Base-by-base conservation (phyloP, 2,888 invertebrate genomes). In the Drosophila kambysellisi region DNA sequence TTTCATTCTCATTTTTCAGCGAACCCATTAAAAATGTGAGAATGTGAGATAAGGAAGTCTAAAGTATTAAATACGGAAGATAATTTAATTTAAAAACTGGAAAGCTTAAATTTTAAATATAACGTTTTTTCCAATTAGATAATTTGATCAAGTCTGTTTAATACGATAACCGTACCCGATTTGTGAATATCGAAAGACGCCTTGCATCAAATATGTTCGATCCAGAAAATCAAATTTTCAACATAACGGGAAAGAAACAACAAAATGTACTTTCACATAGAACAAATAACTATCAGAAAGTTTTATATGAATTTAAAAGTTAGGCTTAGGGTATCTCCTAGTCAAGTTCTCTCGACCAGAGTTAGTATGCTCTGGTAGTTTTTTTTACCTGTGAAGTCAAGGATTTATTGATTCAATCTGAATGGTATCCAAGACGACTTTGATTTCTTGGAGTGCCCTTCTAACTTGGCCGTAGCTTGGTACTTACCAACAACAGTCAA, bases 401-500 rank as follows among this genome's bases (percentile, higher is more conserved):
- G 4, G 12, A 25, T 20, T 46, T 25, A 46, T 25, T 46, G 20
- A 20, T 46, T 15, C 46, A 46, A 25, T 25, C 15, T 15, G 15
- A 46, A 8, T 15, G 46, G 46, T 15, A 9, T 2, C 46, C 25
- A 25, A 46, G 25, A 46, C 46, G 46, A 15, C 46, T 15, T 20
- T 15, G 46, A 25, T 12, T 46, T 46, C 8, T 25, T 46, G 25
- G 12, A 8, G 46, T 25, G 20, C 46, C 46, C 46, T 25, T 46
- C 46, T 8, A 25, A 25, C 46, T 46, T 25, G 4, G 15, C 2
- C 20, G 7, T 25, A 2, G 25, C 8, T 0, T 4, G 8, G 1
- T 17, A 76, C 97, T 96, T 93, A 98, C 98, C 98, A 88, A 98
- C 97, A 85, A 98, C 98, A 91, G 96, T 96, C 84, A 98, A 95